phyloP scores from a whole-genome alignment of 1,140 invertebrate species.

The Calephelis nemesis region DNA sequence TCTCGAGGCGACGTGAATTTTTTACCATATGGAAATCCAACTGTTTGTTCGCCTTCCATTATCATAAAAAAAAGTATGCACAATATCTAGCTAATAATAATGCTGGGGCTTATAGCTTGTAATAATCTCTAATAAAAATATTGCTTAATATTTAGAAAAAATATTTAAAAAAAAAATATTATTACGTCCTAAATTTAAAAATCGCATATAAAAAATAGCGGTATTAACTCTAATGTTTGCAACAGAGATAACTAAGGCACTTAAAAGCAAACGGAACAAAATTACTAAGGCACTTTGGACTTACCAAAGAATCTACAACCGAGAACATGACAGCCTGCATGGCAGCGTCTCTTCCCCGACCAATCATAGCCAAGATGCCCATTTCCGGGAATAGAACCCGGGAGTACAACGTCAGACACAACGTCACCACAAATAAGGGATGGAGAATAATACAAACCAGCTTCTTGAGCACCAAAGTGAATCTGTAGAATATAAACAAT shows the following conservation, averaged over 20 bases:
- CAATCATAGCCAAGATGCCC: slow-evolving; percentile 65
- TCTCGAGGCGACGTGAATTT: no score
- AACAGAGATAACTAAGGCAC: no score
- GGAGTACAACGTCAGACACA: slow-evolving; percentile 82
- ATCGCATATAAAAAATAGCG: not conserved
- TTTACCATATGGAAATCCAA: no score
- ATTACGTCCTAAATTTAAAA: slow-evolving; percentile 4
- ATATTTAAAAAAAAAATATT: slow-evolving; percentile 25
- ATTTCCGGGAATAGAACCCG: slow-evolving; percentile 83
- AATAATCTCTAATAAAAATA: no score
- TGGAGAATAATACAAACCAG: slow-evolving; percentile 84
- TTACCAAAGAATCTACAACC: slow-evolving; percentile 88
- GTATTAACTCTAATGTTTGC: no score
- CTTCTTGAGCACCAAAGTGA: slow-evolving; percentile 62
- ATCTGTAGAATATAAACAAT: slow-evolving; percentile 41
- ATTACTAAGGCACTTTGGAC: slow-evolving; percentile 8
- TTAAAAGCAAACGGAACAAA: no score
- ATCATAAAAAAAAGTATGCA: no score
- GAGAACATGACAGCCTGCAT: slow-evolving; percentile 89
- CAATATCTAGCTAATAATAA: no score
- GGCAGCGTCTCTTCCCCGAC: slow-evolving; percentile 81
- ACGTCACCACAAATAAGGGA: slow-evolving; percentile 83
- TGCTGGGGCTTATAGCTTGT: no score
- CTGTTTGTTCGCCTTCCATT: no score
- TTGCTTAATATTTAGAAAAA: no score